Base-by-base conservation (phyloP, 2,797 vertebrate species). In the Smutsia gigantea region DNA sequence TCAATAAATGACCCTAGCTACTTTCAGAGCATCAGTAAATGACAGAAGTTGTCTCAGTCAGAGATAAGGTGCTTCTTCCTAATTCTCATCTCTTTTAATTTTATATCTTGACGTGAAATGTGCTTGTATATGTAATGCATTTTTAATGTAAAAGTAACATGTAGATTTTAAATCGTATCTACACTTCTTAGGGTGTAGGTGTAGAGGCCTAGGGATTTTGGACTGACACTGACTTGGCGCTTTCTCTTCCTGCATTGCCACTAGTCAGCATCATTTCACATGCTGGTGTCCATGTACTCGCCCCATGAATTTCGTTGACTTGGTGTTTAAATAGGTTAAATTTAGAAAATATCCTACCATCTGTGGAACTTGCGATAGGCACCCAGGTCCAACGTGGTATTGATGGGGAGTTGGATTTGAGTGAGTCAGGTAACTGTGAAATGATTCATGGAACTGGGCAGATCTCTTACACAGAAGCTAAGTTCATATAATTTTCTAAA, bases 401-500 rank as follows among this genome's bases (percentile, higher is more conserved):
- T 42, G 29, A 14, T 69, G 39, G 57, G n/a, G 21, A 51, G 85
- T 55, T 46, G 72, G 53, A 37, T 5, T 18, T n/a, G 77, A 77
- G 55, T 2, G 27, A 92, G n/a, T 57, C 68, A 57, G 46, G 7
- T 34, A n/a, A 29, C 42, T 61, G 4, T 23, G 4, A 31, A n/a
- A 8, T 46, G 39, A 78, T 81, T 25, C 59, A 29, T 8, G 72
- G 71, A 75, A 66, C 74, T 66, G 66, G 71, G 68, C 55, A 87
- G 49, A 57, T 55, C 21, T 29, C 29, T 71, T 18, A 15, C n/a
- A 1, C 23, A 66, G 78, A 86, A 31, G 42, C 15, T 14, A 84
- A 61, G 25, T 90, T 88, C n/a, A 5, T 79, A 29, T 37, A 93
- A 79, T 64, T 74, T 85, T 95, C 77, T 83, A 27, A 89, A 53